Percentiles rank a stretch among this genome's conserved stretches.
These are phyloP conservation scores for Pelobates cultripes DNA, from an alignment of 2,797 vertebrate genomes.

Conservation along the genomic window DNA sequence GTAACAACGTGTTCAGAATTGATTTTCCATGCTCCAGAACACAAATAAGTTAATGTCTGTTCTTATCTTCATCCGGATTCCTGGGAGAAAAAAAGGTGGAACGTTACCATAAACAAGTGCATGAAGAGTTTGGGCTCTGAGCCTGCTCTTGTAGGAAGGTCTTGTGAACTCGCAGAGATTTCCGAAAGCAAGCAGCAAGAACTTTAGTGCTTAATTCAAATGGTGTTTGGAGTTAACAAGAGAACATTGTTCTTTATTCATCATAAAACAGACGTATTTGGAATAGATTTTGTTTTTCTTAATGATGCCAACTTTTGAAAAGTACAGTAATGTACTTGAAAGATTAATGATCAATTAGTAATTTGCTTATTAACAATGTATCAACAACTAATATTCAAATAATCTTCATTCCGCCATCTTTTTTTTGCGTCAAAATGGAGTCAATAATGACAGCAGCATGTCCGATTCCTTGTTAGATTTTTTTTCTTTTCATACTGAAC, in stretches of 20 bases:
- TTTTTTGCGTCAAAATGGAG: too few species aligned
- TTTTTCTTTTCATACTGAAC: too few species aligned
- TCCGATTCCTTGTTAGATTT: too few species aligned
- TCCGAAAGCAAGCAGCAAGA: neutral
- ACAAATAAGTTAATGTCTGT: conserved; percentile 49
- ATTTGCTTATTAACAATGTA: too few species aligned
- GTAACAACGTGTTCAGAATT: conserved; percentile 39
- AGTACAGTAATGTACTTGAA: too few species aligned
- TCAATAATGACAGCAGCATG: too few species aligned
- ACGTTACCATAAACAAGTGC: conserved; percentile 35
- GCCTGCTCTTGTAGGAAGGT: conserved; percentile 14
- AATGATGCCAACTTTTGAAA: too few species aligned
- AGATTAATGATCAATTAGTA: too few species aligned
- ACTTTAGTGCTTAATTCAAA: neutral
- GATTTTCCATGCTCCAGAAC: conserved; percentile 45
- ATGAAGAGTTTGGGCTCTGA: conserved; percentile 28
- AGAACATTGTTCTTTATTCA: neutral
- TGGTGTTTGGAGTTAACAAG: conserved; percentile 17
- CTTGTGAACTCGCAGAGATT: conserved; percentile 33
- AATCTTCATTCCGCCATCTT: too few species aligned
- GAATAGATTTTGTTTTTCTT: too few species aligned
- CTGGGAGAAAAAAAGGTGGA: conserved; percentile 7
- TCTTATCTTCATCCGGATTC: conserved; percentile 36
- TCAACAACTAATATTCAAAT: too few species aligned
- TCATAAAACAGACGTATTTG: too few species aligned